Base-by-base conservation (phyloP, 2,113 vertebrate species). In the Alligator sinensis region DNA sequence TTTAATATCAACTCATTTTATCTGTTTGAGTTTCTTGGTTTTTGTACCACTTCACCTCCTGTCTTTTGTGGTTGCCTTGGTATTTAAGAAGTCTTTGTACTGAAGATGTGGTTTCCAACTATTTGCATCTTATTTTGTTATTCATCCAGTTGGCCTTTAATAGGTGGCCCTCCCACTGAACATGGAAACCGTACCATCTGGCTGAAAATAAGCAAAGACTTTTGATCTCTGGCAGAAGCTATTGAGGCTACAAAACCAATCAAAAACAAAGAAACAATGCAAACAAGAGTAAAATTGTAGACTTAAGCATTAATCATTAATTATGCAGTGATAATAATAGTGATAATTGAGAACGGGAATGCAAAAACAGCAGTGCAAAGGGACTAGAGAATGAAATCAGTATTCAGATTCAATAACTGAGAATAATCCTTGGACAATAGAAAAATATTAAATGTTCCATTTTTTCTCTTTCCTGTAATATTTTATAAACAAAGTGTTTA, bases 211-310 rank as follows among this genome's bases (percentile, higher is more conserved):
- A 30, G 3, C 59, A 78, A 86, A 87, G 11, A 47, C 64, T 96
- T 95, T 76, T 94, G 77, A 95, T 87, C 30, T 83, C 58, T 78
- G 16, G 70, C n/a, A 94, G 85, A 82, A 96, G 15, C 21, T 34
- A 21, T 34, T 72, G 27, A 79, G 83, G 22, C n/a, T 68, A 13
- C 61, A 92, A 96, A 95, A n/a, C 10, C 47, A 87, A 91, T 28
- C 21, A 61, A 91, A 86, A 84, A 1, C n/a, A 66, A 95, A 79
- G 19, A 59, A 78, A 2, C 4, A 10, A 78, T 15, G 93, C 9
- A 81, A 90, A 92, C 54, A 60, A 74, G 24, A 79, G 0, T 9
- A 70, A n/a, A 57, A 63, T 4, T 28, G 5, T 79, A 80, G 4
- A 55, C 15, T 91, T 79, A 91, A 92, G 15, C 25, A 88, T 80